Percentiles rank a stretch among this genome's conserved stretches.
Evolutionary conservation across 1,140 invertebrate genomes (phyloP).

Genomic region (Hormaphis cornu): DNA sequence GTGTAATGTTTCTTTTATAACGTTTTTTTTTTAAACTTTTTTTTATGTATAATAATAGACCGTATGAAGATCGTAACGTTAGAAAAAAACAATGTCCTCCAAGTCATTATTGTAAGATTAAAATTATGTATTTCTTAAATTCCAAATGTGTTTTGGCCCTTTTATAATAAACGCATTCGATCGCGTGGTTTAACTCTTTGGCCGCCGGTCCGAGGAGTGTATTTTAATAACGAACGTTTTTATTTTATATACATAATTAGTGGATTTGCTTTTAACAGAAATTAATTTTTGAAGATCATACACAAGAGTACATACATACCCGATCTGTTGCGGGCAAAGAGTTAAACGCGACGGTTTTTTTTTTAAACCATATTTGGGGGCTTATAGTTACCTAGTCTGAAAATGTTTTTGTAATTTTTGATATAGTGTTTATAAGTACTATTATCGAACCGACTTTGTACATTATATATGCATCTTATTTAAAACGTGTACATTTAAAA

Average conservation of each 20-base stretch:
- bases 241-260: not conserved
- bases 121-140: conserved; percentile 8
- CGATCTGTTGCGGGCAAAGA: not conserved
- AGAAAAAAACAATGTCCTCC: not conserved
- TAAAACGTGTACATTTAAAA: not conserved
- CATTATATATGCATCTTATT: not conserved
- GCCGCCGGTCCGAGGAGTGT: not conserved
- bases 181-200: conserved; percentile 4
- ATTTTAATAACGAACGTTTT: not conserved
- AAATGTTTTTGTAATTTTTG: conserved; percentile 9
- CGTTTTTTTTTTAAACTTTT: conserved; percentile 18
- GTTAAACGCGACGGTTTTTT: not conserved
- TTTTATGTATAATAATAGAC: not conserved
- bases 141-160: not conserved
- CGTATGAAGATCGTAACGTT: not conserved
- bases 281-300: not conserved
- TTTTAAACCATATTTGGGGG: not conserved
- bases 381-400: conserved; percentile 31
- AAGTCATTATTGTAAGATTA: conserved; percentile 28
- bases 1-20: conserved; percentile 23
- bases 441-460: conserved; percentile 15
- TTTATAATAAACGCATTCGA: not conserved
- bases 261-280: not conserved
- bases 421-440: not conserved
- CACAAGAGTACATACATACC: not conserved